phyloP scores from a whole-genome alignment of 2,888 invertebrate species.

The Plagodis pulveraria region DNA sequence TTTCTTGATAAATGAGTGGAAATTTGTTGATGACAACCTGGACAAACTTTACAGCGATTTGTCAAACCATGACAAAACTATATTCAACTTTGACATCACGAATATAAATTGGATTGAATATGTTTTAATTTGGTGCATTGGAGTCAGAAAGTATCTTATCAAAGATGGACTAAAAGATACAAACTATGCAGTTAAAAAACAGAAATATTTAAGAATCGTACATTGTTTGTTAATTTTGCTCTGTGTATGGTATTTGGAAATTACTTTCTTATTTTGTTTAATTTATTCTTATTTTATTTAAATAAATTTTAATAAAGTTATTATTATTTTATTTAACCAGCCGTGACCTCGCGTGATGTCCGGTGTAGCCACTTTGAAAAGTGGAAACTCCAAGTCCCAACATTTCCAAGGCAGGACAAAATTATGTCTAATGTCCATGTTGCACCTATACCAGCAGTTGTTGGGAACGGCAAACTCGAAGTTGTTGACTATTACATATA shows the following conservation, averaged over 20 bases:
- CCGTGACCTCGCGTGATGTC: no score
- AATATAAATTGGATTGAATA: conserved; percentile 18
- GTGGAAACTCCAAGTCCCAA: no score
- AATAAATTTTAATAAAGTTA: background rate
- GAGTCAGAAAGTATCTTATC: conserved; percentile 12
- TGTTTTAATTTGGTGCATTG: conserved; percentile 1
- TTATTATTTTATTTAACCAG: background rate
- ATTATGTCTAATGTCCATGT: no score
- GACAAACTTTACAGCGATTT: conserved; percentile 11
- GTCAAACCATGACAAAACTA: conserved; percentile 19
- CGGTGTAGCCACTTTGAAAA: no score
- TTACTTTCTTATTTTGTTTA: background rate
- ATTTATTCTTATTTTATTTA: background rate
- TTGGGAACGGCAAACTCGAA: no score
- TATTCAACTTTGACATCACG: conserved; percentile 27
- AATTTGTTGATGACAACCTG: conserved; percentile 7
- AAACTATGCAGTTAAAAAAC: conserved; percentile 5
- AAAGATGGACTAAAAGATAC: conserved; percentile 17
- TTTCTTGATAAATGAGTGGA: conserved; percentile 15
- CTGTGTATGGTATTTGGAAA: conserved; percentile 13
- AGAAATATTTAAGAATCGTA: conserved; percentile 1
- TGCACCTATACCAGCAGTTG: no score
- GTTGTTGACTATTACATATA: no score
- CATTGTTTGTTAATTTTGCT: conserved; percentile 9
- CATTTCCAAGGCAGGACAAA: no score